Base-by-base conservation (phyloP, 2,888 invertebrate species). In the Metellina segmentata region DNA sequence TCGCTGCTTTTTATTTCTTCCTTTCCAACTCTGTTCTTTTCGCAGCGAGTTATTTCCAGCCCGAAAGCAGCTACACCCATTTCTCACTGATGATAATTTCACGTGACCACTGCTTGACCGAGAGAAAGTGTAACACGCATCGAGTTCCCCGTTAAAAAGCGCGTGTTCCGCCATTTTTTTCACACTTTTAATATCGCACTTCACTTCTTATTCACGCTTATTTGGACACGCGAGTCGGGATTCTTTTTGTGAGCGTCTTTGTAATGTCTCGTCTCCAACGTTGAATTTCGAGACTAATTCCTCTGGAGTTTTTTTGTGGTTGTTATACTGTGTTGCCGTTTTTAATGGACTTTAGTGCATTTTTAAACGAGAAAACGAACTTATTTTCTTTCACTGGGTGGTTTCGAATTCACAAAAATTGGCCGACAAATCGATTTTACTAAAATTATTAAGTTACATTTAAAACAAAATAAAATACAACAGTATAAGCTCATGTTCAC, bases 81-180 rank as follows among this genome's bases (percentile, higher is more conserved):
- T 83, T 83, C 48, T 83, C 83, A 77, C 61, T 89, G 89, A 89
- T 89, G 89, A 89, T 89, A 89, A 89, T 89, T 89, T 89, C 52
- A 78, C 83, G 89, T 89, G 89, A 70, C 48, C 86, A 70, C 9
- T 74, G 19, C 78, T 82, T 86, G 86, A 83, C 78, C 89, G 34
- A 79, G 20, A 9, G 53, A 52, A 83, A 89, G 16, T 83, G 61
- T 77, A 89, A 83, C 89, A 89, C 78, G 89, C 89, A 82, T 89
- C 89, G 82, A 81, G 82, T 19, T 89, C 82, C 75, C 83, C 89
- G 78, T 78, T 89, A 77, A 88, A 79, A 61, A 9, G 8, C 49
- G n/a, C 16, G 61, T 89, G 77, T 77, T 70, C 74, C 69, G 70
- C 87, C 51, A 52, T 85, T 71, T 75, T 61, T 16, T 89, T 74